These are phyloP conservation scores for Apistogramma diplotaenia DNA, from an alignment of 2,113 vertebrate species.

Conservation along the genomic window DNA sequence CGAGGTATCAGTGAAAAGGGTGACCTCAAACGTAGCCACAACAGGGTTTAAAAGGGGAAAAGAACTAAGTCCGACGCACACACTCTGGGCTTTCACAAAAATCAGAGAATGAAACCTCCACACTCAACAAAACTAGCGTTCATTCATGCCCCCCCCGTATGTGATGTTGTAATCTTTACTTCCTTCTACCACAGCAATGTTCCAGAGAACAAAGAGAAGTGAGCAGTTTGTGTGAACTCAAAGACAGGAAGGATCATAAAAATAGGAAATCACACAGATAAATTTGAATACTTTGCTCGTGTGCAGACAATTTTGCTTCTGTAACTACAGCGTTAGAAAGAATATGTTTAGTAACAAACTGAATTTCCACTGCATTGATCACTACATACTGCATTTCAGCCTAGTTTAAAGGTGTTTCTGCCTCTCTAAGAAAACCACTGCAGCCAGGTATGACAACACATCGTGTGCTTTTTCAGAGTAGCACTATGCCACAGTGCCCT, in stretches of 20 bases:
- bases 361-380: background rate
- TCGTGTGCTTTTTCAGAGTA: background rate
- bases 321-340: background rate
- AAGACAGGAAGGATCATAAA: background rate
- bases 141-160: background rate
- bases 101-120: background rate
- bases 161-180: background rate
- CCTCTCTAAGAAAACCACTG: conserved; percentile 14
- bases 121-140: background rate
- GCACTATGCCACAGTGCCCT: conserved; percentile 16
- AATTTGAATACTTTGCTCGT: background rate
- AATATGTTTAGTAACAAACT: background rate
- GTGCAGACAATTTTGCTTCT: background rate
- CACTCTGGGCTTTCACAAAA: accelerated
- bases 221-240: background rate
- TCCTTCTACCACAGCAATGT: background rate
- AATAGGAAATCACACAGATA: background rate
- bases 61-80: background rate
- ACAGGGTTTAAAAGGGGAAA: background rate
- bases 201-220: background rate
- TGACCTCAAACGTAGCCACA: background rate
- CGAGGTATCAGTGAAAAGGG: conserved; percentile 14
- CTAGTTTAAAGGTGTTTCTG: background rate
- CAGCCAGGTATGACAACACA: conserved; percentile 4
- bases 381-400: background rate